A percentile compares a stretch with the other conserved stretches of the same genome.
Conservation (phyloP, 2,888 invertebrate genomes). For the Apodemia duryi region DNA sequence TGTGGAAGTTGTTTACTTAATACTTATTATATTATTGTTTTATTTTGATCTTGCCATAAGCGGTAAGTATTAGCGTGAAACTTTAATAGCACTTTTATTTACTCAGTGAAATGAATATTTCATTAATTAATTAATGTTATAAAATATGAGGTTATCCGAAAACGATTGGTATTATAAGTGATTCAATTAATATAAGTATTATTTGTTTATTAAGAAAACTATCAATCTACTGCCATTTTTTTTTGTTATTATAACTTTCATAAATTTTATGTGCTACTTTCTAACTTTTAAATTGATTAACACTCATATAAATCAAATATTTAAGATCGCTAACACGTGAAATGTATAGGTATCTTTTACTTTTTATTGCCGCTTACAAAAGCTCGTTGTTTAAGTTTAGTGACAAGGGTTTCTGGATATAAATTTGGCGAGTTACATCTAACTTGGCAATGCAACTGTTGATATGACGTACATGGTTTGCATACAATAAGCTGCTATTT, state of each 20-base stretch:
- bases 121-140: background rate
- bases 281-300: background rate
- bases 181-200: background rate
- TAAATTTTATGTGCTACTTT: background rate
- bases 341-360: background rate
- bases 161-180: background rate
- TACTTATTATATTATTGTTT: too few relatives aligned
- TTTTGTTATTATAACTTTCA: background rate
- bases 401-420: background rate
- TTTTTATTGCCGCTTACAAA: background rate
- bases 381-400: background rate
- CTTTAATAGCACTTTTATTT: background rate
- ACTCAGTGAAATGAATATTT: background rate
- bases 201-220: background rate
- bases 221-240: background rate
- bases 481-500: conserved; percentile 8
- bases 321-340: background rate
- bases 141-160: background rate
- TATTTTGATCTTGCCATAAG: too few relatives aligned
- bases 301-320: background rate
- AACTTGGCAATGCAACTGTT: conserved; percentile 4
- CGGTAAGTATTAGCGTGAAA: too few relatives aligned
- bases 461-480: background rate
- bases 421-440: background rate
- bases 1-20: too few relatives aligned